These are phyloP conservation scores for Limnephilus lunatus DNA, from an alignment of 2,888 invertebrate species.

Conservation along the genomic window DNA sequence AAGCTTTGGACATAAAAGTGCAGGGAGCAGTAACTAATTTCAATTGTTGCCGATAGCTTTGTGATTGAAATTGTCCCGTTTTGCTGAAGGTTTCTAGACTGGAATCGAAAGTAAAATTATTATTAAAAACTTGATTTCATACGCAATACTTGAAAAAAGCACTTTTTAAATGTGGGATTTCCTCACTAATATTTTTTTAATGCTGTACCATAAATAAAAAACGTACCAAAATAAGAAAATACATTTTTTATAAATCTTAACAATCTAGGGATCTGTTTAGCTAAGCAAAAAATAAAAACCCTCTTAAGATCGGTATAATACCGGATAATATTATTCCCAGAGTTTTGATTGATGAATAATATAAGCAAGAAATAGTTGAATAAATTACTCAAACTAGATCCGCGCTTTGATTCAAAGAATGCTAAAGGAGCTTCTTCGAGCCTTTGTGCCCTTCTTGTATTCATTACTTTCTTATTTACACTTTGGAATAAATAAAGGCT, in stretches of 20 bases:
- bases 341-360: slow-evolving; percentile 22
- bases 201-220: neutral
- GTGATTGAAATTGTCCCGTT: no score
- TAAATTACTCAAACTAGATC: slow-evolving; percentile 29
- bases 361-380: slow-evolving; percentile 17
- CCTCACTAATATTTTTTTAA: neutral
- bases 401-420: slow-evolving; percentile 16
- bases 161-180: no score
- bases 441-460: slow-evolving; percentile 10
- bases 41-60: no score
- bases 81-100: no score
- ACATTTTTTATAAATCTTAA: neutral
- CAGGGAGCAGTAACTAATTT: no score
- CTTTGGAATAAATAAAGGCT: slow-evolving; percentile 2
- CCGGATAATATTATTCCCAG: neutral
- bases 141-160: no score
- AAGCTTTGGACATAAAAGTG: no score
- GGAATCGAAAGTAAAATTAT: no score
- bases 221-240: neutral
- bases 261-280: neutral
- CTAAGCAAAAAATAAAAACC: neutral
- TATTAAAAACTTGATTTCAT: no score
- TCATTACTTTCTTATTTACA: slow-evolving; percentile 23
- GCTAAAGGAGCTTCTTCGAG: neutral
- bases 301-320: neutral